Evolutionary conservation across 1,140 invertebrate genomes (phyloP), one percentile per base, ranked within the genome.

Genomic region (Saxidomus purpurata): DNA sequence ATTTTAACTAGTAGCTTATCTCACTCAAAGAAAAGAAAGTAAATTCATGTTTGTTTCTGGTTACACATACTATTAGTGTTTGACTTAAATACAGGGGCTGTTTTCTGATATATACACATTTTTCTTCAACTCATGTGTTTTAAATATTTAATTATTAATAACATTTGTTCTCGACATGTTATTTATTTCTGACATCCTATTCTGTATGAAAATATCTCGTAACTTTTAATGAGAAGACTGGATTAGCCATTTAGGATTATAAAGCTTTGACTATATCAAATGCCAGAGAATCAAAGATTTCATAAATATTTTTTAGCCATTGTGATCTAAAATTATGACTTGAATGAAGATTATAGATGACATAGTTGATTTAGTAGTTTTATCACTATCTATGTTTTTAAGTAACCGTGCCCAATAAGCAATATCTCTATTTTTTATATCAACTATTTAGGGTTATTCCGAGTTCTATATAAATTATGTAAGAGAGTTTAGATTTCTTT

Each of bases 141-240:
- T 77, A 38, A 36, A 31, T 82, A 61, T 89, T 19, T 89, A 89
- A n/a, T n/a, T n/a, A n/a, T n/a, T n/a, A n/a, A n/a, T n/a, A 13
- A 43, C 40, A 31, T 81, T 69, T 22, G 55, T 61, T 13, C 59
- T 89, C 25, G 79, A 59, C 22, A 47, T 67, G 0, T 59, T 22
- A n/a, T 67, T 22, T n/a, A 89, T 47, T n/a, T 67, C 38, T 3
- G 52, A 38, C n/a, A 34, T 13, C 88, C 88, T 84, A 34, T 22
- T 59, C 28, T 89, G 77, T 19, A 40, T 80, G 59, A 28, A 84
- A 31, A 63, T 43, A 79, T 77, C 69, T 47, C 22, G 59, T 36
- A 85, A 63, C 31, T 28, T 77, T 63, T 34, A 8, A 28, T 79
- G n/a, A 13, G 61, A n/a, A n/a, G 19, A 9, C 31, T 38, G 1